Conservation (phyloP, 2,888 invertebrate species). For the Acanthosoma haemorrhoidale region DNA sequence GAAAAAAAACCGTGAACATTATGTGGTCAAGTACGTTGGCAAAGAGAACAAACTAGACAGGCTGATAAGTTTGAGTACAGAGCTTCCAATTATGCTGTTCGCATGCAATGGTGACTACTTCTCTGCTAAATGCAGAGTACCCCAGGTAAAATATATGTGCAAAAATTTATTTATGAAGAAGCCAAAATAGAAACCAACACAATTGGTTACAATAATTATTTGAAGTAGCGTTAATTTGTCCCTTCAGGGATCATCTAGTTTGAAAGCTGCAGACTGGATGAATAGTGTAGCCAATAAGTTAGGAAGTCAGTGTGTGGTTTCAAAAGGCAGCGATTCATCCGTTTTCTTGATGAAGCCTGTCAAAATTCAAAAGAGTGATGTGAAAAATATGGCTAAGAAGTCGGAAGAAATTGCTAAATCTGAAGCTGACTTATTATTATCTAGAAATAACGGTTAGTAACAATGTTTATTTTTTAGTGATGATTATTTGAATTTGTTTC, state of each 20-base stretch:
- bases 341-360: not conserved
- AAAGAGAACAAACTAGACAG: conserved; percentile 50
- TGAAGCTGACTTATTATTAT: not conserved
- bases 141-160: conserved; percentile 54
- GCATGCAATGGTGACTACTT: conserved; percentile 60
- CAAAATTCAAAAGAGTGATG: not conserved
- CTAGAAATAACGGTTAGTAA: too few species aligned
- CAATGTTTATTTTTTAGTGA: too few species aligned
- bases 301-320: conserved; percentile 16
- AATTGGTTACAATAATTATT: not conserved
- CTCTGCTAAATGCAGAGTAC: conserved; percentile 64
- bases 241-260: conserved; percentile 2
- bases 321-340: not conserved
- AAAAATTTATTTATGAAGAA: too few species aligned
- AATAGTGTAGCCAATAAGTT: not conserved
- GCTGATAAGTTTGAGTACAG: conserved; percentile 52
- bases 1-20: conserved; percentile 15
- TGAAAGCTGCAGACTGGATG: not conserved
- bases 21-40: conserved; percentile 34
- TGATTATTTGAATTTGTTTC: too few species aligned
- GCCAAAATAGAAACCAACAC: too few species aligned
- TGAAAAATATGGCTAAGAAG: not conserved
- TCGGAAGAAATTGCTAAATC: not conserved
- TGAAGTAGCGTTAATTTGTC: not conserved
- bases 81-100: conserved; percentile 61